A percentile compares a stretch with the other conserved stretches of the same genome.
Conservation (phyloP, 2,888 invertebrate species). For the Alsophila aescularia region DNA sequence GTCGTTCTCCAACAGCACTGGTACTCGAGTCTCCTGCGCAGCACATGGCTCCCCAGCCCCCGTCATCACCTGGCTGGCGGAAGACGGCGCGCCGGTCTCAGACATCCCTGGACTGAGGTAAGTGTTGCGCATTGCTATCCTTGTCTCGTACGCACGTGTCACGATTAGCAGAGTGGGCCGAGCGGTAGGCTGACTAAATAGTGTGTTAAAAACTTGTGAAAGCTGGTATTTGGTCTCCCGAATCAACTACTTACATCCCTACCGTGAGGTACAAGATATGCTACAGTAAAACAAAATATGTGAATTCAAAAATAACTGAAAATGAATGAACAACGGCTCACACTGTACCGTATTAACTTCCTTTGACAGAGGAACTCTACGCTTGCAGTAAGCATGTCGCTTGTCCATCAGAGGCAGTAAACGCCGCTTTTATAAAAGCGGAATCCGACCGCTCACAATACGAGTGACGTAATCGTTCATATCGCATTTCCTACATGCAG, state of each 20-base stretch:
- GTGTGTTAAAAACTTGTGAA: no score
- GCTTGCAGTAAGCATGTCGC: neutral
- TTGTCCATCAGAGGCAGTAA: neutral
- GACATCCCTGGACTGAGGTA: constrained; percentile 91
- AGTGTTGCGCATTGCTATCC: neutral
- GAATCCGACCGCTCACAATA: constrained; percentile 10
- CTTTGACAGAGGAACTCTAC: neutral
- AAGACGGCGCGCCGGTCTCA: constrained; percentile 88
- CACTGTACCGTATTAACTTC: constrained; percentile 36
- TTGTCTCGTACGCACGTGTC: no score
- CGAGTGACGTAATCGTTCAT: constrained; percentile 19
- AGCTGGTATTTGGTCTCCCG: no score
- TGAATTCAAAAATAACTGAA: neutral
- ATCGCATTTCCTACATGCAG: constrained; percentile 24
- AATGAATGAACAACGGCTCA: neutral
- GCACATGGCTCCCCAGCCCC: constrained; percentile 91
- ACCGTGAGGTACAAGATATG: no score
- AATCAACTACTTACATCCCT: no score
- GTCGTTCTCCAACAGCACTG: constrained; percentile 91
- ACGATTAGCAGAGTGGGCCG: no score
- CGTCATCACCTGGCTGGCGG: constrained; percentile 89
- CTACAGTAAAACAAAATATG: neutral
- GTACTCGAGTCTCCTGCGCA: constrained; percentile 90
- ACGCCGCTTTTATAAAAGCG: neutral
- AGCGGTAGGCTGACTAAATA: no score